These are phyloP conservation scores for Drosophila guanche DNA, from an alignment of 1,140 invertebrate genomes.

Conservation along the genomic window DNA sequence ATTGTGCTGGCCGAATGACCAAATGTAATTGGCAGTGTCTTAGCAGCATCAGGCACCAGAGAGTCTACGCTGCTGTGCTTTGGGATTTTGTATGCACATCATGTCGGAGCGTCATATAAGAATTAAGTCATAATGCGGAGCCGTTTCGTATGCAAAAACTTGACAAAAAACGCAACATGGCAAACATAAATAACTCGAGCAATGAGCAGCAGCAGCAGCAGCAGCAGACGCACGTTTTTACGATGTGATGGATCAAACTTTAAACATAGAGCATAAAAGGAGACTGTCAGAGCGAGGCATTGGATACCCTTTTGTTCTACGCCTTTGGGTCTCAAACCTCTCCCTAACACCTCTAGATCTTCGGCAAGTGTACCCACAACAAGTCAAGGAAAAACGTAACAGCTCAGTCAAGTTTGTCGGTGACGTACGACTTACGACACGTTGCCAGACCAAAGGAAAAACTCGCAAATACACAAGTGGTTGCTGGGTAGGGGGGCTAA, in stretches of 20 bases:
- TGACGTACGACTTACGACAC: no score
- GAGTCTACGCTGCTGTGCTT: background rate
- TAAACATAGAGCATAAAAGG: background rate
- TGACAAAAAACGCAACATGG: constrained; percentile 82
- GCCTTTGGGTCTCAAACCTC: no score
- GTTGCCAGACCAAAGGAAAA: no score
- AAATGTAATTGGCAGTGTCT: constrained; percentile 1
- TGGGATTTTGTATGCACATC: constrained; percentile 36
- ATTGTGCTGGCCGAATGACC: constrained; percentile 6
- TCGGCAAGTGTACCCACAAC: no score
- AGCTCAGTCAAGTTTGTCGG: no score
- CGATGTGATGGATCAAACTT: constrained; percentile 61
- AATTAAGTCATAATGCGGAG: constrained; percentile 81
- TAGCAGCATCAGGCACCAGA: background rate
- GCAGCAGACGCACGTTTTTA: constrained; percentile 58
- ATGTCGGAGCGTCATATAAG: constrained; percentile 66
- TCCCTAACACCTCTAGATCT: no score
- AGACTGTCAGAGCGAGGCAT: constrained; percentile 1
- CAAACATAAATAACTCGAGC: constrained; percentile 79
- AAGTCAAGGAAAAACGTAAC: no score
- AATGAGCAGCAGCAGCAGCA: constrained; percentile 31
- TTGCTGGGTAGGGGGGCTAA: background rate
- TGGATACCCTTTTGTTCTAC: no score
- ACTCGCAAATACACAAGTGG: no score
- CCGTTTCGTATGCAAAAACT: constrained; percentile 71